These are phyloP conservation scores for Limnephilus lunatus DNA, from an alignment of 2,888 invertebrate species.

Conservation along the genomic window DNA sequence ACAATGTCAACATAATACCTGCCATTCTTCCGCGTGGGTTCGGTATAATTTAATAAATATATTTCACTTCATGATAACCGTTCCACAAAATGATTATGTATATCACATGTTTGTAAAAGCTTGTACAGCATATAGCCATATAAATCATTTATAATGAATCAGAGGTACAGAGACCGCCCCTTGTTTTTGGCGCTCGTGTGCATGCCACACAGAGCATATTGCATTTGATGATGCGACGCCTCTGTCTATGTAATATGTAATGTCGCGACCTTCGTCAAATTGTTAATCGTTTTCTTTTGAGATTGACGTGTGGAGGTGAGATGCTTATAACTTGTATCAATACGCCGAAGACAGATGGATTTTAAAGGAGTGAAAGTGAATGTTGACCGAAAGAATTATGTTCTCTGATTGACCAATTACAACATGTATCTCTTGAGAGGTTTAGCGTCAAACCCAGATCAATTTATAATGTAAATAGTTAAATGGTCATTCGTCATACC, in stretches of 20 bases:
- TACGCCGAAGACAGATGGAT: constrained; percentile 13
- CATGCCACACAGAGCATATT: not conserved
- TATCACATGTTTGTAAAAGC: no score
- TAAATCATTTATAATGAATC: not conserved
- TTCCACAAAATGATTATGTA: no score
- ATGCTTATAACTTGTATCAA: constrained; percentile 13
- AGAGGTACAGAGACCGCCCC: not conserved
- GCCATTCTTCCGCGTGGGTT: no score
- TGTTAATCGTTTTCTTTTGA: not conserved
- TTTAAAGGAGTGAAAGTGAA: constrained; percentile 21
- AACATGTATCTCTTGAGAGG: not conserved
- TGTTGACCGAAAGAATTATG: not conserved
- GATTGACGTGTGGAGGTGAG: constrained; percentile 24
- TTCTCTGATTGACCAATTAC: not conserved
- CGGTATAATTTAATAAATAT: no score
- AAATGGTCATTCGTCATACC: not conserved
- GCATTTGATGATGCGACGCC: not conserved
- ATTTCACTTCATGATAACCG: no score
- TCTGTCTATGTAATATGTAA: not conserved
- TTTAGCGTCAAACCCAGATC: not conserved
- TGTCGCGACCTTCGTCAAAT: constrained; percentile 33
- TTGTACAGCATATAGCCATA: no score
- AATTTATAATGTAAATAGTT: not conserved
- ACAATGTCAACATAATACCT: no score
- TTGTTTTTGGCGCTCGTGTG: not conserved